Conservation (phyloP, 2,797 vertebrate species). For the Botia almorhae region DNA sequence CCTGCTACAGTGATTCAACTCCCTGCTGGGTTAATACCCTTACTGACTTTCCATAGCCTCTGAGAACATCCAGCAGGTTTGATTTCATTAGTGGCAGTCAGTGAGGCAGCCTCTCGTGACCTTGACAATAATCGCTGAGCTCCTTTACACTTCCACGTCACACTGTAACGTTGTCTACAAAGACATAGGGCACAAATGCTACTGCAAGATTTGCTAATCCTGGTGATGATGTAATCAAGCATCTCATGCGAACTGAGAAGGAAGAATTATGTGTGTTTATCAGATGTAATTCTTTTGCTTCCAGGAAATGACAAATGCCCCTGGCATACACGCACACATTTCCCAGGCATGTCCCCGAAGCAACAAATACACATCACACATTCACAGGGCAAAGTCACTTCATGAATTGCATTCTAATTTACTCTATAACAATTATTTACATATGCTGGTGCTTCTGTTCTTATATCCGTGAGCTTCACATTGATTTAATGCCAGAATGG, state of each 20-base stretch:
- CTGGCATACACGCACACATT: not conserved
- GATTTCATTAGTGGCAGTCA: not conserved
- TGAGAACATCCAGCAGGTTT: constrained; percentile 6
- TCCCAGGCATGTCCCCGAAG: not conserved
- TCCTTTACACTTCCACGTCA: not conserved
- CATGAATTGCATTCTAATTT: constrained; percentile 12
- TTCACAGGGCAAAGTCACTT: constrained; percentile 5
- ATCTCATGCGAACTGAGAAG: not conserved
- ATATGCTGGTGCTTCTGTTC: not conserved
- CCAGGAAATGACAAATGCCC: not conserved
- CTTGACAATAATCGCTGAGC: not conserved
- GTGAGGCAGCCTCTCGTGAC: not conserved
- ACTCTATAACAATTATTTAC: constrained; percentile 20
- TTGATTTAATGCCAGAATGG: constrained; percentile 10
- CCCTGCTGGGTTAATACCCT: constrained; percentile 8
- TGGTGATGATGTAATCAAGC: not conserved
- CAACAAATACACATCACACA: not conserved
- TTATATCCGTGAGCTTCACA: constrained; percentile 4
- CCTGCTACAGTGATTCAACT: not conserved
- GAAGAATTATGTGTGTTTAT: not conserved
- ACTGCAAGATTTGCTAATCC: not conserved
- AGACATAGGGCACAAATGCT: not conserved
- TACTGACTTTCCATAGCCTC: not conserved
- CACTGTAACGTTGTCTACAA: not conserved
- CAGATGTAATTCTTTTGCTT: not conserved